phyloP scores from a whole-genome alignment of 2,888 invertebrate species.

The Helicoverpa assulta region DNA sequence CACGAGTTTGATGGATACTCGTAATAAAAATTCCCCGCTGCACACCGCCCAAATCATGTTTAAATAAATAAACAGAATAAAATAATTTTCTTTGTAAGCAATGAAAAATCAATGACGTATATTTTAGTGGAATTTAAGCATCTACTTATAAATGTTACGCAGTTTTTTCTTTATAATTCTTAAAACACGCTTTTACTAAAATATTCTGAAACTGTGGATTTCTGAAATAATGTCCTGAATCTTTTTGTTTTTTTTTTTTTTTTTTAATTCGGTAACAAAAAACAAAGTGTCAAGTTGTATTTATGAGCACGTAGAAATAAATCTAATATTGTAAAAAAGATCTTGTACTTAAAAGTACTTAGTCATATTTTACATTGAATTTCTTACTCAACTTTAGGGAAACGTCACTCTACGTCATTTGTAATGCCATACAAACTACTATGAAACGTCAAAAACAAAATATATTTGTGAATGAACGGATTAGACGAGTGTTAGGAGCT shows the following conservation, averaged over 20 bases:
- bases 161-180: constrained; percentile 18
- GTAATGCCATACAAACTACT: background rate
- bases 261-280: no score
- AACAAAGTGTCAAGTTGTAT: no score
- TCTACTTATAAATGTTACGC: constrained; percentile 23
- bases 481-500: constrained; percentile 9
- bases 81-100: constrained; percentile 11
- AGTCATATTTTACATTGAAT: background rate
- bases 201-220: background rate
- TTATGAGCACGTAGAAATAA: no score
- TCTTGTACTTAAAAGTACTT: no score
- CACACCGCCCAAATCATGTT: constrained; percentile 39
- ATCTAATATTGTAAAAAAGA: no score
- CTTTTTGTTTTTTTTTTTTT: no score
- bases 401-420: constrained; percentile 1
- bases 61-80: constrained; percentile 36
- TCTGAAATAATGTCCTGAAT: background rate
- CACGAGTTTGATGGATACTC: background rate
- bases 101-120: constrained; percentile 37
- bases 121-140: constrained; percentile 12
- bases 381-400: no score
- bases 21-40: constrained; percentile 14
- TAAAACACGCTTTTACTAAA: constrained; percentile 17
- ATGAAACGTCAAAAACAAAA: constrained; percentile 9
- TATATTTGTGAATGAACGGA: constrained; percentile 15